phyloP scores from a whole-genome alignment of 2,888 invertebrate genomes.

The Rutpela maculata region DNA sequence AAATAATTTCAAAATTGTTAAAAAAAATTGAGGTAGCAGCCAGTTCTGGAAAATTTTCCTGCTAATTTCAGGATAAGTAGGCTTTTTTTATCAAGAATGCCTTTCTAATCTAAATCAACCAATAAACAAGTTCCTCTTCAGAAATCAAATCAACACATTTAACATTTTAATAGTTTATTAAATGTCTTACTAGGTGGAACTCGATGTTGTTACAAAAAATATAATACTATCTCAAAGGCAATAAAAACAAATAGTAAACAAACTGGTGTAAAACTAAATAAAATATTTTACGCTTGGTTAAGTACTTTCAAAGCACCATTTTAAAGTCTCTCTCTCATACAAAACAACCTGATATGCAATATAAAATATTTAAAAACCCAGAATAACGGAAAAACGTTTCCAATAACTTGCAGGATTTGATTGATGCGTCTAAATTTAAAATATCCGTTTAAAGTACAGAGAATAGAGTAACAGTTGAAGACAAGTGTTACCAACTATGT shows the following conservation, averaged over 20 bases:
- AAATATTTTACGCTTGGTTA: not conserved
- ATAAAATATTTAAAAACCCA: not conserved
- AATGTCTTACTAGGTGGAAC: too few relatives aligned
- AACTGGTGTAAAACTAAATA: not conserved
- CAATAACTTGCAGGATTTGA: not conserved
- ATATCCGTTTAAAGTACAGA: not conserved
- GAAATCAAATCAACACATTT: too few relatives aligned
- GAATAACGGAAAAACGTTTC: not conserved
- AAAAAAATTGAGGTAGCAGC: too few relatives aligned
- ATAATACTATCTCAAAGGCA: not conserved
- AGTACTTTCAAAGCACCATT: not conserved
- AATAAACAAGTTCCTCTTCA: too few relatives aligned
- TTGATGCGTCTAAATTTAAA: not conserved
- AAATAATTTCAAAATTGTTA: too few relatives aligned
- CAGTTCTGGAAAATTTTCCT: too few relatives aligned
- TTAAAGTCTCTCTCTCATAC: not conserved
- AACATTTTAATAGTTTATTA: too few relatives aligned
- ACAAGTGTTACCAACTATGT: too few relatives aligned
- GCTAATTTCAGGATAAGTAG: too few relatives aligned
- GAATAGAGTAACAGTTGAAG: not conserved
- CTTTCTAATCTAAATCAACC: too few relatives aligned
- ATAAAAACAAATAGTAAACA: not conserved
- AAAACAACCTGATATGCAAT: not conserved
- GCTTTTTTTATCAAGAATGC: too few relatives aligned
- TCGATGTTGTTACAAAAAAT: not conserved